Evolutionary conservation across 2,888 invertebrate genomes (phyloP), one percentile per base, ranked within the genome.

Genomic region (Plagiodera versicolora): DNA sequence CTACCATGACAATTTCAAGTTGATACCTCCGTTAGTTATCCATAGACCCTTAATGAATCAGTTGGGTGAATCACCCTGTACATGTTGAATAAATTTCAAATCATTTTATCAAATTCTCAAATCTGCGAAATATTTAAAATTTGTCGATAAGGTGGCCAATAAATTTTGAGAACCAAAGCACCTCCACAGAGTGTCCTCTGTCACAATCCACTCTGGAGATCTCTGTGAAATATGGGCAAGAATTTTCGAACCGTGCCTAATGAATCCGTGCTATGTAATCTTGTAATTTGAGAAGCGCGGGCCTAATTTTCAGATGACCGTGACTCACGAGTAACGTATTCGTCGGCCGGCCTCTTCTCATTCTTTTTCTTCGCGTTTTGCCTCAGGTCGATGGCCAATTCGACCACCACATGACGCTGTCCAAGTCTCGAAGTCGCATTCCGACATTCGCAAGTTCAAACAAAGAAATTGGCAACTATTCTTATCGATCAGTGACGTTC

Each of bases 331-430:
- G 39, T 39, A 39, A 39, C 39, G 39, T 39, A 39, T 39, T 39
- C 39, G 39, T 14, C 14, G 3, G n/a, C 11, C 39, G 39, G 39
- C 11, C 39, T 39, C 39, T 39, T 46, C 48, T 49, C 24, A 24
- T 63, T 58, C 39, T 39, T 14, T 39, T 14, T 39, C 39, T 39
- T 39, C n/a, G 8, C 11, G 32, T 14, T 39, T 39, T 39, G 39
- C 39, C 11, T n/a, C 64, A 52, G 64, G 67, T 67, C 67, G 63
- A 57, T 64, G 67, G 64, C 67, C 67, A 64, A 58, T 52, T 57
- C 54, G 61, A 64, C 59, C 64, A 64, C 61, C 64, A 64, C 66
- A 64, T 60, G 66, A 60, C 57, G 58, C 58, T 65, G 46, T 20
- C 35, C 6, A 32, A 32, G 32, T 8, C 39, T 39, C 39, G 39